These are phyloP conservation scores for Halichondria panicea DNA, from an alignment of 37 sponge, comb jelly and placozoan genomes.

Conservation along the genomic window DNA sequence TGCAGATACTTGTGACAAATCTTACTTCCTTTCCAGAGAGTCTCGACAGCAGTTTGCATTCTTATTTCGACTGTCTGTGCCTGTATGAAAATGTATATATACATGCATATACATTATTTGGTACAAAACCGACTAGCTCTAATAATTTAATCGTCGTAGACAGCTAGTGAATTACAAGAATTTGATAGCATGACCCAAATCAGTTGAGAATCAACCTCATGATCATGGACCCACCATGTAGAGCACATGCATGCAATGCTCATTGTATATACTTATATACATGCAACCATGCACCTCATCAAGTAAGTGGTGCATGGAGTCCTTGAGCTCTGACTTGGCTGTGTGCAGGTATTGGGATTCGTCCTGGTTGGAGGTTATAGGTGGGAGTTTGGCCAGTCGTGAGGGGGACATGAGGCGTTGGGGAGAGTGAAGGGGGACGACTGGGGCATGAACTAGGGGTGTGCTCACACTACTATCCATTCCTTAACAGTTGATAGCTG, in stretches of 20 bases:
- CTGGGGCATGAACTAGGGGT: too few relatives aligned
- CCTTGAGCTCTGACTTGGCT: slow-evolving; percentile 24
- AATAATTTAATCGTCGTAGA: too few relatives aligned
- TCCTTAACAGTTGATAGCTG: background rate
- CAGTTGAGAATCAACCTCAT: too few relatives aligned
- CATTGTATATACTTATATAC: background rate
- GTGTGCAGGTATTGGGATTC: slow-evolving; percentile 6
- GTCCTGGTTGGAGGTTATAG: background rate
- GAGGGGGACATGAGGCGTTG: slow-evolving; percentile 19
- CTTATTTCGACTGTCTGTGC: slow-evolving; percentile 29
- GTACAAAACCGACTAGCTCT: background rate
- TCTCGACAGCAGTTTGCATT: slow-evolving; percentile 39
- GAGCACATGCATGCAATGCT: too few relatives aligned
- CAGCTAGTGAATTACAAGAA: too few relatives aligned
- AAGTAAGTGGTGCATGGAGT: slow-evolving; percentile 44
- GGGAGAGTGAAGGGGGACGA: too few relatives aligned
- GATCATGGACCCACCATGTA: too few relatives aligned
- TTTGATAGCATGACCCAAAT: too few relatives aligned
- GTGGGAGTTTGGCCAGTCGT: slow-evolving; percentile 22
- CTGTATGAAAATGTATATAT: slow-evolving; percentile 12
- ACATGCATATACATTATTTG: background rate
- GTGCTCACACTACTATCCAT: background rate
- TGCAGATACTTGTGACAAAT: too few relatives aligned
- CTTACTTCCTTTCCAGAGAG: slow-evolving; percentile 59
- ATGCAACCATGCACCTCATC: too few relatives aligned